phyloP scores from a whole-genome alignment of 2,113 vertebrate species.

The Uropsilus gracilis region DNA sequence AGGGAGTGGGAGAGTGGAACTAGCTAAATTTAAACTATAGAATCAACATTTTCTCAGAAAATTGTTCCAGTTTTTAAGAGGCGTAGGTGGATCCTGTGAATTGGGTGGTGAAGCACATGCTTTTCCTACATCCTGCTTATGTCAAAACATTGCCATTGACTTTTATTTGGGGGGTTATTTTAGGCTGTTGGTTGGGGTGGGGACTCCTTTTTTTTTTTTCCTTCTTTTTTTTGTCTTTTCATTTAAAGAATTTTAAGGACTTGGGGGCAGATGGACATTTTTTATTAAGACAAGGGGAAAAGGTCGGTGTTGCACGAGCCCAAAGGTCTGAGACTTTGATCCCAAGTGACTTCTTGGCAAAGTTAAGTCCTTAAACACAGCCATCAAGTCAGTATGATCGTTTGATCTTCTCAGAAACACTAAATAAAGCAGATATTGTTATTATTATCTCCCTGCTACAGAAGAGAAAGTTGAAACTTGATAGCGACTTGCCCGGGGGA shows the following conservation, averaged over 20 bases:
- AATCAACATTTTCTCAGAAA: conserved; percentile 72
- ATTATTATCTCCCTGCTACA: neutral
- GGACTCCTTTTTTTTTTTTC: neutral
- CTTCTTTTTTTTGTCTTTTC: neutral
- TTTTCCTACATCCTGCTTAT: conserved; percentile 59
- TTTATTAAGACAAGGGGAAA: neutral
- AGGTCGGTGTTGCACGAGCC: neutral
- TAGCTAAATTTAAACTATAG: conserved; percentile 75
- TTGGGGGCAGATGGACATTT: neutral
- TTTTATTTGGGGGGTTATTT: conserved; percentile 45
- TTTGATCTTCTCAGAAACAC: neutral
- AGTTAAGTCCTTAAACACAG: neutral
- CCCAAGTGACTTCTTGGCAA: neutral
- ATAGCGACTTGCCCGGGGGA: neutral
- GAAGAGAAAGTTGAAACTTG: neutral
- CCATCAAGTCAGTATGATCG: neutral
- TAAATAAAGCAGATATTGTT: neutral
- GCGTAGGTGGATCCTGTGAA: conserved; percentile 72
- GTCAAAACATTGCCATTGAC: conserved; percentile 73
- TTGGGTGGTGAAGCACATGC: conserved; percentile 25
- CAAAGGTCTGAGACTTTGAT: neutral
- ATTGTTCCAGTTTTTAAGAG: conserved; percentile 59
- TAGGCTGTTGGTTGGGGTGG: conserved; percentile 17
- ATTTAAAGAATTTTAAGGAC: neutral
- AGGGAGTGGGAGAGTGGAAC: neutral